Percentiles rank a stretch among this genome's conserved stretches.
Conservation (phyloP, 2,797 vertebrate species). For the Mallotus villosus region DNA sequence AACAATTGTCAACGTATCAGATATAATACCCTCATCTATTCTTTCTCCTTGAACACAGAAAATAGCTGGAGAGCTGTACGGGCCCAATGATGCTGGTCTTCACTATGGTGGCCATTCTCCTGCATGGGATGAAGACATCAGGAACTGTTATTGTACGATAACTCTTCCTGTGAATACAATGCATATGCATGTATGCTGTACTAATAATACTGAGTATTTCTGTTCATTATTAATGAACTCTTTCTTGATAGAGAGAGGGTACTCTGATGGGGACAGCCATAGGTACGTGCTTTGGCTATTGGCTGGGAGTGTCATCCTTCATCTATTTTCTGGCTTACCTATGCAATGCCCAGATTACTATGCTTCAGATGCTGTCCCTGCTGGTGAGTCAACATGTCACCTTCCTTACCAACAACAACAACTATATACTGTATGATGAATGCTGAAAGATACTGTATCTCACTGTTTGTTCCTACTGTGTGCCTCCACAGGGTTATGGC, state of each 20-base stretch:
- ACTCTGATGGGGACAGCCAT: slow-evolving; percentile 98
- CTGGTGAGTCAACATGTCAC: slow-evolving; percentile 76
- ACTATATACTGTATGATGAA: neutral
- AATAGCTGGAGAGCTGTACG: slow-evolving; percentile 93
- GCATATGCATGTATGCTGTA: neutral
- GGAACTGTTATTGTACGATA: slow-evolving; percentile 90
- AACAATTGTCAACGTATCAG: no score
- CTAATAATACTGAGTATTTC: neutral
- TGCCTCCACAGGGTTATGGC: slow-evolving; percentile 85
- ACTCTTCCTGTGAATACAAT: neutral
- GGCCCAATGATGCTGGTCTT: slow-evolving; percentile 97
- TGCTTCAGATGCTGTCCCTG: slow-evolving; percentile 94
- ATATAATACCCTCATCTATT: neutral
- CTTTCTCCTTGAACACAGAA: slow-evolving; percentile 73
- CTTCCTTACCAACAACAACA: neutral
- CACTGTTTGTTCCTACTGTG: neutral
- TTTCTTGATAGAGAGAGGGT: slow-evolving; percentile 85
- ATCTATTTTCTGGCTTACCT: slow-evolving; percentile 95
- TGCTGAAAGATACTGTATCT: neutral
- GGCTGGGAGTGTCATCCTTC: slow-evolving; percentile 94
- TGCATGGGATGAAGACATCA: slow-evolving; percentile 98
- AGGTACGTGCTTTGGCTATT: slow-evolving; percentile 97
- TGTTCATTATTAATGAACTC: neutral
- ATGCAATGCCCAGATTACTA: slow-evolving; percentile 95
- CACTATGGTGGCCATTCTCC: slow-evolving; percentile 92